phyloP scores from a whole-genome alignment of 2,888 invertebrate species.

The Oscheius sp. region DNA sequence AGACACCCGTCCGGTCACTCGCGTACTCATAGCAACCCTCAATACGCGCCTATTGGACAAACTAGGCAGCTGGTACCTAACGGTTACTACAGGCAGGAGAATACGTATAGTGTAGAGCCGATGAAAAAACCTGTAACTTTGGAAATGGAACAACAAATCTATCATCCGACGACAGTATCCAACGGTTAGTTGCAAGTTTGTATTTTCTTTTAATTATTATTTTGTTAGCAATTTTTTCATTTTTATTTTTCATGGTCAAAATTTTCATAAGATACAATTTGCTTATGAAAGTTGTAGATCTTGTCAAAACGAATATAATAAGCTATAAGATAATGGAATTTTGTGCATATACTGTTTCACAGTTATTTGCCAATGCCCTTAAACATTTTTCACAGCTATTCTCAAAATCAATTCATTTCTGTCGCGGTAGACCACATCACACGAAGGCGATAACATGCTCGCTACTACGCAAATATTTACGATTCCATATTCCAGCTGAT shows the following conservation, averaged over 20 bases:
- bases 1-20: not conserved
- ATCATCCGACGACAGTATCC: conserved; percentile 16
- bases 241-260: too few species aligned
- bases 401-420: too few species aligned
- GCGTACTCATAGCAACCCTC: not conserved
- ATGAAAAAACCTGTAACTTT: not conserved
- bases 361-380: too few species aligned
- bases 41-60: not conserved
- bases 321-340: too few species aligned
- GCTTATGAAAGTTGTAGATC: too few species aligned
- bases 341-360: too few species aligned
- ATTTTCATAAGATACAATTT: too few species aligned
- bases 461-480: conserved; percentile 17
- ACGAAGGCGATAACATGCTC: conserved; percentile 16
- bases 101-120: not conserved
- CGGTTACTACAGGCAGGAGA: not conserved
- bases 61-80: not conserved
- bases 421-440: conserved; percentile 88
- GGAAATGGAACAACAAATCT: not conserved
- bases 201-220: too few species aligned
- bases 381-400: too few species aligned
- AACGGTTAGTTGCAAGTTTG: not conserved
- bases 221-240: too few species aligned
- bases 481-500: conserved; percentile 31
- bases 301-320: too few species aligned